Base-by-base conservation (phyloP, 1,140 invertebrate genomes). In the Drosophila trapezifrons region DNA sequence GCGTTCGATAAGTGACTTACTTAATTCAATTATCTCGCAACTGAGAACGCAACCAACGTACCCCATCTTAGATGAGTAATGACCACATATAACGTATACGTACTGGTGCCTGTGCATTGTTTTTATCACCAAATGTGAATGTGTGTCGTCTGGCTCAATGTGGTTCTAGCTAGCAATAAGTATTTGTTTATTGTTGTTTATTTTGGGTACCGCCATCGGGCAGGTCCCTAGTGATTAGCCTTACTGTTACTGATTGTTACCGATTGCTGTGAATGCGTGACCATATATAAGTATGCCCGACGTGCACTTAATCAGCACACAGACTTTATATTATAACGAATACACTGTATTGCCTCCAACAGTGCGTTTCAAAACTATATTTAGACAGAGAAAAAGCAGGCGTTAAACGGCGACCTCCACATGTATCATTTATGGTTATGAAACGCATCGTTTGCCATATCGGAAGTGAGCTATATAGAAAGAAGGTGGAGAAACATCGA, bases 1-100 rank as follows among this genome's bases (percentile, higher is more conserved):
- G 83, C 67, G 76, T 87, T 82, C 75, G 84, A 87, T 89, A 89
- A 86, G 76, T 89, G 83, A 83, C 79, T 87, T 87, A 83, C 83
- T 83, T 87, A 87, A 87, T 87, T 87, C 67, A 87, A 87, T 87
- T 87, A 87, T 83, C 72, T 42, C 43, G 65, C 67, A 71, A 71
- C 51, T 40, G 25, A 42, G 25, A 32, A 12, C n/a, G 25, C 38
- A 25, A 40, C 29, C 15, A 38, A 9, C 12, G 40, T 49, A 46
- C 40, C 42, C 32, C 65, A 70, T 46, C 40, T 71, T 17, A n/a
- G 42, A 71, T 71, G 67, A 71, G 65, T 71, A 71, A 71, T 35
- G 42, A 57, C 18, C 51, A 57, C 32, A 69, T 47, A 71, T 57
- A 56, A 70, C 29, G 18, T 32, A 56, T 70, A 71, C 40, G 18